These are phyloP conservation scores for Synanthedon myopaeformis DNA, from an alignment of 2,888 invertebrate species.

Conservation along the genomic window DNA sequence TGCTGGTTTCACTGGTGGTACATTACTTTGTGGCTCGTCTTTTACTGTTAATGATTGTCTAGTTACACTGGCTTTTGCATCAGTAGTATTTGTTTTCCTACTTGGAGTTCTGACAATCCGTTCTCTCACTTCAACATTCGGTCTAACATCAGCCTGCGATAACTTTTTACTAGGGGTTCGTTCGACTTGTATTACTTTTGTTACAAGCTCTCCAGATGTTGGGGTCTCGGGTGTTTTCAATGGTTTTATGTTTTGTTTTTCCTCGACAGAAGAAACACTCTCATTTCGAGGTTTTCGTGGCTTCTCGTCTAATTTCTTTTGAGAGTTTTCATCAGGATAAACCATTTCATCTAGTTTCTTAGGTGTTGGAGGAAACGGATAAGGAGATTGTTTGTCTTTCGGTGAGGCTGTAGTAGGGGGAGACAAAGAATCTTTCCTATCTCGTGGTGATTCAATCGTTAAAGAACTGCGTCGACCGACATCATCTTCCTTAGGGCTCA, in stretches of 20 bases:
- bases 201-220: slow-evolving; percentile 44
- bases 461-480: slow-evolving; percentile 38
- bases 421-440: slow-evolving; percentile 29
- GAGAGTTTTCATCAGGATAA: slow-evolving; percentile 33
- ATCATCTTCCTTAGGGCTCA: slow-evolving; percentile 55
- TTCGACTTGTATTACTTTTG: slow-evolving; percentile 59
- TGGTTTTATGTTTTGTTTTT: slow-evolving; percentile 26
- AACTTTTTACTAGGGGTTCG: slow-evolving; percentile 55
- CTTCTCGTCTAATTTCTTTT: slow-evolving; percentile 21
- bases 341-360: slow-evolving; percentile 48
- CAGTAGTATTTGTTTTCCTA: slow-evolving; percentile 35
- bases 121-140: slow-evolving; percentile 50
- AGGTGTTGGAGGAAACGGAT: slow-evolving; percentile 38
- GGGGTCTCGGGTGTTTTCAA: slow-evolving; percentile 27
- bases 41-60: slow-evolving; percentile 25
- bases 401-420: slow-evolving; percentile 41
- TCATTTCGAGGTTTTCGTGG: slow-evolving; percentile 19
- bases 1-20: slow-evolving; percentile 60
- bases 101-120: slow-evolving; percentile 59
- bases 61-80: slow-evolving; percentile 32
- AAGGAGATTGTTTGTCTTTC: slow-evolving; percentile 38
- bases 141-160: slow-evolving; percentile 37
- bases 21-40: slow-evolving; percentile 40
- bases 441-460: slow-evolving; percentile 34
- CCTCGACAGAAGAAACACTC: slow-evolving; percentile 9